phyloP scores from a whole-genome alignment of 2,797 vertebrate genomes.

The Rachycentron canadum region DNA sequence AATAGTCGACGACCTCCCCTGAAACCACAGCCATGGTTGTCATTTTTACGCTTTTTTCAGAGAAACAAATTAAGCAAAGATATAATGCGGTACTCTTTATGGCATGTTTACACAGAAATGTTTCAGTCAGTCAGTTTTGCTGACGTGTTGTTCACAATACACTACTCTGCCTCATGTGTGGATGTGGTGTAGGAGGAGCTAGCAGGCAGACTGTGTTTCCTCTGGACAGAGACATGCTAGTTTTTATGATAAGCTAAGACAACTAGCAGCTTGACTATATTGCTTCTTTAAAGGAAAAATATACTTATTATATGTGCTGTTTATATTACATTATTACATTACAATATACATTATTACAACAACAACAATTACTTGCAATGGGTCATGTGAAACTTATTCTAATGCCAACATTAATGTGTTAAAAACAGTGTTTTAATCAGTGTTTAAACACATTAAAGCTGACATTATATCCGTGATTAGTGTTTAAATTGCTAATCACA shows the following conservation, averaged over 20 bases:
- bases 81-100: no score
- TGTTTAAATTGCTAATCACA: neutral
- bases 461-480: neutral
- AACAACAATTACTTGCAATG: neutral
- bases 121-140: no score
- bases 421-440: neutral
- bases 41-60: no score
- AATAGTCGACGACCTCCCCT: neutral
- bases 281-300: neutral
- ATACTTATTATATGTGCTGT: no score
- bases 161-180: neutral
- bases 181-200: neutral
- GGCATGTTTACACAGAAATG: no score
- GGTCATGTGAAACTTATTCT: neutral
- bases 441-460: neutral
- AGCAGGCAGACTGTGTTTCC: neutral
- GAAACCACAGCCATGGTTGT: neutral
- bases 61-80: no score
- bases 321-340: no score
- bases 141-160: no score
- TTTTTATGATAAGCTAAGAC: neutral
- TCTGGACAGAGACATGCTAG: neutral
- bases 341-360: no score
- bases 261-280: neutral
- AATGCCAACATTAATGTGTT: neutral